Conservation (phyloP, 2,888 invertebrate genomes). For the Melitaea athalia region DNA sequence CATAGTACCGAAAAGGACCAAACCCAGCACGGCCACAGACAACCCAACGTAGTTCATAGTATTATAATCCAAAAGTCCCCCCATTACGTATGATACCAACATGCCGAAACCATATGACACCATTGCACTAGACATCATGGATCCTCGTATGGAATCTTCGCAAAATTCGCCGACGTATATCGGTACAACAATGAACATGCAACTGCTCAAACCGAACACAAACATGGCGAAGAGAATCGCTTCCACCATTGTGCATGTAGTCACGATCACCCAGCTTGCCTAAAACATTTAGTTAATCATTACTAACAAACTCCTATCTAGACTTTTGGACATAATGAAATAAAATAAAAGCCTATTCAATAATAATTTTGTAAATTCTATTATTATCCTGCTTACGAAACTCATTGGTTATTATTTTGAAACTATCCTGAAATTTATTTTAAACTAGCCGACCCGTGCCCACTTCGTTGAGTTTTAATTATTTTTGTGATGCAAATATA, state of each 20-base stretch:
- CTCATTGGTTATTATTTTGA: too few species aligned
- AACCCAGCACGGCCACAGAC: constrained; percentile 46
- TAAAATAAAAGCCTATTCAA: too few species aligned
- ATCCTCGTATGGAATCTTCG: constrained; percentile 64
- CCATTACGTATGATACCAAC: constrained; percentile 61
- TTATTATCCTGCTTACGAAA: too few species aligned
- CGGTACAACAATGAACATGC: constrained; percentile 52
- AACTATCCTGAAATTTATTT: too few species aligned
- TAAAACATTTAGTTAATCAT: not conserved
- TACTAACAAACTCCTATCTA: not conserved
- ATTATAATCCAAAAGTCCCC: constrained; percentile 57
- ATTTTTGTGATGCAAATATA: too few species aligned
- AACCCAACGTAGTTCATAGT: constrained; percentile 56
- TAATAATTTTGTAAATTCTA: too few species aligned
- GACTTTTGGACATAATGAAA: too few species aligned
- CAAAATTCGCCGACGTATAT: constrained; percentile 64
- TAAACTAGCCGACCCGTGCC: too few species aligned
- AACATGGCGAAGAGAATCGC: constrained; percentile 55
- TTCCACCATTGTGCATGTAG: constrained; percentile 52
- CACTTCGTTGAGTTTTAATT: too few species aligned
- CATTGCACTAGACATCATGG: constrained; percentile 57
- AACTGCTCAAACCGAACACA: constrained; percentile 57
- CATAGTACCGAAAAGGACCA: constrained; percentile 47
- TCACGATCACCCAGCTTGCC: constrained; percentile 55
- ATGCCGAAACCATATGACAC: constrained; percentile 60